Evolutionary conservation across 30 jellyfish, hydroid and myxozoan genomes (phyloP), one percentile per base, ranked within the genome.

Genomic region (Pelagia noctiluca): DNA sequence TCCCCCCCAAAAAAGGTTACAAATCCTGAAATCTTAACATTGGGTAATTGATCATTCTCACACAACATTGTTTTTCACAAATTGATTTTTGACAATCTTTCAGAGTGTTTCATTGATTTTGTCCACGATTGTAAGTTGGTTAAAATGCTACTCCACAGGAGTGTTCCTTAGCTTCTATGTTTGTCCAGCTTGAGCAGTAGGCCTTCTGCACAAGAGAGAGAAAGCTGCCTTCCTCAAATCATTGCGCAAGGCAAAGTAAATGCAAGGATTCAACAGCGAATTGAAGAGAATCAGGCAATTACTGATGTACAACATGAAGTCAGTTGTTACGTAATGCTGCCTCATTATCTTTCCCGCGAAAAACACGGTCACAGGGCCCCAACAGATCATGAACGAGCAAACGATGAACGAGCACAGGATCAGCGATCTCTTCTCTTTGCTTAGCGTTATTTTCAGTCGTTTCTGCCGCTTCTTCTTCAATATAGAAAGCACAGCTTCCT

Each of bases 171-270:
- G n/a, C n/a, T n/a, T n/a, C n/a, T n/a, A n/a, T n/a, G n/a, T n/a
- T n/a, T n/a, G n/a, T n/a, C n/a, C n/a, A n/a, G n/a, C n/a, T n/a
- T n/a, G n/a, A n/a, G n/a, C n/a, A n/a, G n/a, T n/a, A n/a, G n/a
- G n/a, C 16, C 12, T 52, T 52, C 68, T 80, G 84, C 90, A 80
- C 28, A 80, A 31, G 10, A 80, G 84, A 0, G 84, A 67, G 38
- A 66, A 2, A 0, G 86, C 86, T 26, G 95, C 95, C 31, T 82
- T 88, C 29, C 95, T 61, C 35, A 85, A 42, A 65, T 85, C 95
- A 21, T 63, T 72, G n/a, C 95, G 74, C 65, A 85, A 54, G 2
- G 84, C 95, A 73, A 85, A 74, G 78, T 85, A 85, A 7, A 85
- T 52, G 24, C 84, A 42, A 0, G 95, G 95, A 33, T 85, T 75